Conservation (phyloP, 2,888 invertebrate species). For the Electrophaes corylata region DNA sequence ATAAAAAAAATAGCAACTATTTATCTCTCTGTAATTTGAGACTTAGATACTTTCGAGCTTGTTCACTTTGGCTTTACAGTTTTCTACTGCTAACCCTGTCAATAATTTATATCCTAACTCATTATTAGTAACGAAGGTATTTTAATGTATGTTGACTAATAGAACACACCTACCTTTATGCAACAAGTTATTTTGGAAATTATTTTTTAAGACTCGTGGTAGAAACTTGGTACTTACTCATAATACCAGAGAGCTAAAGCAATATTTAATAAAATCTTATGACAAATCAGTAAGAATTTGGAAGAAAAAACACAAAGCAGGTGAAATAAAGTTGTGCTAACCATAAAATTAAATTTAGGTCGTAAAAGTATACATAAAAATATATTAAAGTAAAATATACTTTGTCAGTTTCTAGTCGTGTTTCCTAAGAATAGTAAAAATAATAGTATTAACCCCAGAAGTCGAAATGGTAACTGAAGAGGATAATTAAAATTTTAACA, state of each 20-base stretch:
- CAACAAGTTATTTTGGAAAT: neutral
- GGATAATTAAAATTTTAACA: neutral
- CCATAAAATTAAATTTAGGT: neutral
- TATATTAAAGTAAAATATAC: neutral
- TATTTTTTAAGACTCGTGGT: neutral
- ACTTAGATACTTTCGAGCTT: constrained; percentile 74
- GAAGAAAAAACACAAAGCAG: neutral
- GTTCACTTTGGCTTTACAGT: constrained; percentile 76
- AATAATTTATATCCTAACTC: constrained; percentile 57
- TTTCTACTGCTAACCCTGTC: constrained; percentile 70
- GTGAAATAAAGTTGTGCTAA: constrained; percentile 11
- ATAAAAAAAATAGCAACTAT: constrained; percentile 25
- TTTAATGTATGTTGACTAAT: neutral
- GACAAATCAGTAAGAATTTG: neutral
- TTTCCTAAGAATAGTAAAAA: neutral
- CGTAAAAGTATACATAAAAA: neutral
- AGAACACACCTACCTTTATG: neutral
- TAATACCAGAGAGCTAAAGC: neutral
- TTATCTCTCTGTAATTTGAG: constrained; percentile 34
- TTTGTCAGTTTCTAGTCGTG: neutral
- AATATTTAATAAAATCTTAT: neutral
- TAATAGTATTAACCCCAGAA: too few relatives aligned
- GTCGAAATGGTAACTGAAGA: too few relatives aligned
- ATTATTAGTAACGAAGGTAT: constrained; percentile 3
- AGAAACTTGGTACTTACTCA: too few relatives aligned